Evolutionary conservation across 1,140 invertebrate genomes (phyloP).

Genomic region (Megalopta genalis): DNA sequence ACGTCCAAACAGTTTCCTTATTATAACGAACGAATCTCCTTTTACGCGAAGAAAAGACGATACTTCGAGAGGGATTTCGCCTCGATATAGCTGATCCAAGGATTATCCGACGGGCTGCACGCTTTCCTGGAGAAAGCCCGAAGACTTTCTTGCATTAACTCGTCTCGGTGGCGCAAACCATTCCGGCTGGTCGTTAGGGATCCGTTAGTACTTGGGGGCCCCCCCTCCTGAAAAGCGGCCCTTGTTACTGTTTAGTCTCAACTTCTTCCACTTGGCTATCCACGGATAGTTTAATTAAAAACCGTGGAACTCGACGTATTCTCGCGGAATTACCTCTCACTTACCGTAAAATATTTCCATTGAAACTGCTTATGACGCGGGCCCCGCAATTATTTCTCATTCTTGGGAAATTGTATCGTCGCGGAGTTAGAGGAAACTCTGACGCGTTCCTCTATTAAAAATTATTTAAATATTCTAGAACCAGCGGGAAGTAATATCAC

Average conservation of each 20-base stretch:
- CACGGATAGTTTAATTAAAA: conserved; percentile 67
- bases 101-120: conserved; percentile 61
- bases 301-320: conserved; percentile 42
- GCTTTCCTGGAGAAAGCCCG: conserved; percentile 44
- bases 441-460: too few relatives aligned
- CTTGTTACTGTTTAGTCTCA: conserved; percentile 53
- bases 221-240: conserved; percentile 38
- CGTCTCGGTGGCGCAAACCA: conserved; percentile 66
- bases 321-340: background rate
- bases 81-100: conserved; percentile 55
- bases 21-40: conserved; percentile 35
- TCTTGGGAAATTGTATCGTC: background rate
- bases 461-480: too few relatives aligned
- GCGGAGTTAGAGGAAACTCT: background rate
- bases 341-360: conserved; percentile 1
- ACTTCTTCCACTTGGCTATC: conserved; percentile 5
- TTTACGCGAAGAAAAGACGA: conserved; percentile 39
- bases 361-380: conserved; percentile 15
- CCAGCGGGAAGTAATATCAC: too few relatives aligned
- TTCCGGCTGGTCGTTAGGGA: conserved; percentile 67
- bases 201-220: conserved; percentile 61
- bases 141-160: conserved; percentile 70
- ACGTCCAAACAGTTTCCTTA: conserved; percentile 2
- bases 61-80: conserved; percentile 50
- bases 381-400: conserved; percentile 9